Evolutionary conservation across 1,140 invertebrate species (phyloP), one percentile per base, ranked within the genome.

Genomic region (Hyphantria cunea): DNA sequence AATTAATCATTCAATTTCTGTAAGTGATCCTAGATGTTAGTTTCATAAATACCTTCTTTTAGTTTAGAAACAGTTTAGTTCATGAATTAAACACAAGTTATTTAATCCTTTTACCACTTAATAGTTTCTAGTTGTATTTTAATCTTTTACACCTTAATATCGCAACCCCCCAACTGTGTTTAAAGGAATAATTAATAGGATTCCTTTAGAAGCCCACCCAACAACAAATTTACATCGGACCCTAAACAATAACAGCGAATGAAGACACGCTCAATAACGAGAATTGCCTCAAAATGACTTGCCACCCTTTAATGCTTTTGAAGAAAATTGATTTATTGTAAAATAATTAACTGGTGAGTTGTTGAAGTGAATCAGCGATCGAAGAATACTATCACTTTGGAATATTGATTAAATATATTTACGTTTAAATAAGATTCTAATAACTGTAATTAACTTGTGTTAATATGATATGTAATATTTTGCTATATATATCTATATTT

Each of bases 191-290:
- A 79, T 76, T 74, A 76, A 79, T 76, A 72, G 70, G 66, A 72
- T 74, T 72, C 69, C 65, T 68, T 65, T 48, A 58, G 66, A 65
- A 73, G 63, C 25, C 48, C 59, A 61, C 66, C 67, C 65, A 64
- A 56, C 25, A 71, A 61, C 68, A 73, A 77, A 73, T 76, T 77
- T 80, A 73, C 72, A 77, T 76, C 62, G 66, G 67, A 47, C 72
- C 55, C 58, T 74, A 75, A 75, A 76, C 74, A 77, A 76, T 76
- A 74, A 77, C 74, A 71, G 45, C 12, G 65, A 74, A 74, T 70
- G 62, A 70, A 75, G 72, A 75, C 70, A 44, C 62, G 52, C 68
- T 71, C 71, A 76, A 74, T 70, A 72, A 69, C 66, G 70, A 75
- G 70, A 78, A 75, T 75, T 77, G 64, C 53, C 44, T 54, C 39